phyloP scores from a whole-genome alignment of 2,888 invertebrate species.

The Anodontia alba region DNA sequence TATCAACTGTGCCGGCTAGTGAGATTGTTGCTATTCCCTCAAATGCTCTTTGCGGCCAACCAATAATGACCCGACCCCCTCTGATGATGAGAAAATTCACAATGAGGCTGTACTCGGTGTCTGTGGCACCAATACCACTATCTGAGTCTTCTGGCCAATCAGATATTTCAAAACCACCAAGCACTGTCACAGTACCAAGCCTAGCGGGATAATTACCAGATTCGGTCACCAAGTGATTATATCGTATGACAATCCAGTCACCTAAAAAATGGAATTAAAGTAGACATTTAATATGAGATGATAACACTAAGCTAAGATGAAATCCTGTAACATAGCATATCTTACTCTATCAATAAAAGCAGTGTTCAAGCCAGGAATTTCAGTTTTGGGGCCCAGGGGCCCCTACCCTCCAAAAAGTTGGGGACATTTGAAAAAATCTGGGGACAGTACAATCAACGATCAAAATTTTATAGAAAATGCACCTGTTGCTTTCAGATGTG shows the following conservation, averaged over 20 bases:
- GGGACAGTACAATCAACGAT: too few relatives aligned
- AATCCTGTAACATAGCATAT: too few relatives aligned
- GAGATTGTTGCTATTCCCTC: conserved; percentile 58
- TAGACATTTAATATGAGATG: too few relatives aligned
- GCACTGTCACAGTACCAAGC: background rate
- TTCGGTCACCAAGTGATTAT: background rate
- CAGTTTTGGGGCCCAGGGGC: too few relatives aligned
- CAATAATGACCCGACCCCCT: conserved; percentile 76
- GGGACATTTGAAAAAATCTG: too few relatives aligned
- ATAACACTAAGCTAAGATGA: too few relatives aligned
- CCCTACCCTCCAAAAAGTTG: too few relatives aligned
- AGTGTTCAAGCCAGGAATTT: too few relatives aligned
- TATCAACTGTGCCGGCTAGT: conserved; percentile 62
- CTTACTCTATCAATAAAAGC: too few relatives aligned
- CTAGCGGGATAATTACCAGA: background rate
- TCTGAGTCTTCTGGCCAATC: background rate
- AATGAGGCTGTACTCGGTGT: conserved; percentile 42
- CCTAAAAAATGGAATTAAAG: background rate
- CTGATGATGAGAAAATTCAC: conserved; percentile 68
- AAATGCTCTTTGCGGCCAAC: conserved; percentile 75
- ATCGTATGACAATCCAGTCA: background rate
- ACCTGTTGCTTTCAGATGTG: too few relatives aligned
- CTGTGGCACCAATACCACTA: background rate
- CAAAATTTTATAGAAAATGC: too few relatives aligned
- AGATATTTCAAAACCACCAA: background rate